A percentile compares a stretch with the other conserved stretches of the same genome.
These are phyloP conservation scores for Melanerpes formicivorus DNA, from an alignment of 2,113 vertebrate species.

Conservation along the genomic window DNA sequence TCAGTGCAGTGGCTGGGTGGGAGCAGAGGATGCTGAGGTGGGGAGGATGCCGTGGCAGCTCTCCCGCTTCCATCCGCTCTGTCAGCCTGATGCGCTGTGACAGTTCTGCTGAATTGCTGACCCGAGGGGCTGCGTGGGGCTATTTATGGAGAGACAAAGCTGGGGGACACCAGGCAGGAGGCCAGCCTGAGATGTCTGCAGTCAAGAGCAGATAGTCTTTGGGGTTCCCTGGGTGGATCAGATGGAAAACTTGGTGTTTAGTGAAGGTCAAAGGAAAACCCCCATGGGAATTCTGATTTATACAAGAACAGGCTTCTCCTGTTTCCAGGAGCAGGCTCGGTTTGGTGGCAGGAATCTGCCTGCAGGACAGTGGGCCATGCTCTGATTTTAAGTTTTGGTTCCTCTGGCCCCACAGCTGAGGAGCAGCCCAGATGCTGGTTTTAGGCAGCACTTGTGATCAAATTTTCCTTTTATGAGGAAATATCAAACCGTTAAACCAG, in stretches of 20 bases:
- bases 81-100: background rate
- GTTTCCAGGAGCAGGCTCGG: background rate
- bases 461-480: background rate
- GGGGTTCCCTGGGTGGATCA: background rate
- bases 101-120: slow-evolving; percentile 40
- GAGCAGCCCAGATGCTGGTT: background rate
- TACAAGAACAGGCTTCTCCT: background rate
- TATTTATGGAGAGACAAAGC: slow-evolving; percentile 24
- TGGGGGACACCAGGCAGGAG: rapidly evolving
- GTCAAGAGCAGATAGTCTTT: background rate
- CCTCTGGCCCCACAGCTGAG: background rate
- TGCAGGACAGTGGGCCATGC: rapidly evolving
- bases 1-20: rapidly evolving
- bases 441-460: background rate
- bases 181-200: background rate
- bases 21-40: background rate
- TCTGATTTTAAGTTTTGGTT: background rate
- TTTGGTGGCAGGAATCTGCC: background rate
- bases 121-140: background rate
- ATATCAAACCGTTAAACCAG: background rate
- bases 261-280: background rate
- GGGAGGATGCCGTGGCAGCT: background rate
- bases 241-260: rapidly evolving
- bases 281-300: rapidly evolving
- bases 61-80: rapidly evolving